Evolutionary conservation across 2,888 invertebrate species (phyloP).

Genomic region (Erannis defoliaria): DNA sequence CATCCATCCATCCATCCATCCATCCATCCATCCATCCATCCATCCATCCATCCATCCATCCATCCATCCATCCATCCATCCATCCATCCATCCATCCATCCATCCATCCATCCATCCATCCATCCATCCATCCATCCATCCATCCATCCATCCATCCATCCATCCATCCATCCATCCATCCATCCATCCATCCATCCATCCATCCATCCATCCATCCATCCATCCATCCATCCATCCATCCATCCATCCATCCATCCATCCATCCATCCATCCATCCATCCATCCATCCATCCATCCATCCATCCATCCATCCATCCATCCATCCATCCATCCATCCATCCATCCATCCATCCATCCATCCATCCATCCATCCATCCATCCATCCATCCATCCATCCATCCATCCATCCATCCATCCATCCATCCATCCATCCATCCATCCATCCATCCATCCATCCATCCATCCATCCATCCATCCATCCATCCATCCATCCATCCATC

Average conservation of each 20-base stretch:
- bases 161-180: background rate
- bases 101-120: background rate
- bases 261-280: conserved; percentile 2
- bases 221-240: background rate
- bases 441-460: conserved; percentile 4
- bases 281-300: conserved; percentile 4
- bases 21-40: background rate
- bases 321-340: conserved; percentile 4
- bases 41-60: background rate
- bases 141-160: background rate
- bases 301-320: conserved; percentile 4
- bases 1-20: background rate
- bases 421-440: conserved; percentile 4
- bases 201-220: background rate
- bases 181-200: background rate
- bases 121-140: background rate
- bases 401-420: conserved; percentile 4
- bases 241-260: background rate
- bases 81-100: background rate
- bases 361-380: conserved; percentile 4
- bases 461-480: conserved; percentile 4
- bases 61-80: background rate
- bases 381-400: conserved; percentile 4
- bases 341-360: conserved; percentile 4
- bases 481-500: conserved; percentile 4